Percentiles rank a stretch among this genome's conserved stretches.
Evolutionary conservation across 2,797 vertebrate species (phyloP).

Genomic region (Paramormyrops hopkinsi): DNA sequence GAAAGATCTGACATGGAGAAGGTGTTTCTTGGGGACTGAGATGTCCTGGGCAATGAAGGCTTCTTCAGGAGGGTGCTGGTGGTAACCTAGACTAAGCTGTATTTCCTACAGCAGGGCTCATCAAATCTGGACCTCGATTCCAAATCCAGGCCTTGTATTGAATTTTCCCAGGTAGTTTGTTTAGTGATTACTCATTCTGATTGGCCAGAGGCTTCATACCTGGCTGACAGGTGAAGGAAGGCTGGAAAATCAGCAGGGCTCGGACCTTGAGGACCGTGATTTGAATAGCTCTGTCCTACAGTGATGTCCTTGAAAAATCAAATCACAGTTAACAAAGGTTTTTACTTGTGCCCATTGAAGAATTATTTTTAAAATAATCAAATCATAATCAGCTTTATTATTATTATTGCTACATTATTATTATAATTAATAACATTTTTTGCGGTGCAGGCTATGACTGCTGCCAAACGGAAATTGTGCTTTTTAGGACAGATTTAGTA

Average conservation of each 20-base stretch:
- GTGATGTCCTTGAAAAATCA: neutral
- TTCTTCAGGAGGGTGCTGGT: neutral
- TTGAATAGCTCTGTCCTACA: neutral
- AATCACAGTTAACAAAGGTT: neutral
- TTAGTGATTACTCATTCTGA: neutral
- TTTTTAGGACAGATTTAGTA: neutral
- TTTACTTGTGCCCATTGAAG: neutral
- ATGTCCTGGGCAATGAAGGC: neutral
- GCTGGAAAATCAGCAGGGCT: neutral
- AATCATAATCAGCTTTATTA: neutral
- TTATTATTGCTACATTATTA: neutral
- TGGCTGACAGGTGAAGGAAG: neutral
- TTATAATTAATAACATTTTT: neutral
- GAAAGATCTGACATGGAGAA: neutral
- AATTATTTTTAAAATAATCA: neutral
- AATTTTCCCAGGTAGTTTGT: neutral
- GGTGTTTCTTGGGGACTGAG: neutral
- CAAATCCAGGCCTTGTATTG: neutral
- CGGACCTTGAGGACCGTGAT: neutral
- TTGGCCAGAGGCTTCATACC: neutral
- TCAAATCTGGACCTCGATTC: neutral
- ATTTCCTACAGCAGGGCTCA: neutral
- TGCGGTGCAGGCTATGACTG: neutral
- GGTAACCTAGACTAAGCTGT: neutral
- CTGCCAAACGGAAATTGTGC: neutral